Base-by-base conservation (phyloP, 2,888 invertebrate genomes). In the Epirrhoe tristata region DNA sequence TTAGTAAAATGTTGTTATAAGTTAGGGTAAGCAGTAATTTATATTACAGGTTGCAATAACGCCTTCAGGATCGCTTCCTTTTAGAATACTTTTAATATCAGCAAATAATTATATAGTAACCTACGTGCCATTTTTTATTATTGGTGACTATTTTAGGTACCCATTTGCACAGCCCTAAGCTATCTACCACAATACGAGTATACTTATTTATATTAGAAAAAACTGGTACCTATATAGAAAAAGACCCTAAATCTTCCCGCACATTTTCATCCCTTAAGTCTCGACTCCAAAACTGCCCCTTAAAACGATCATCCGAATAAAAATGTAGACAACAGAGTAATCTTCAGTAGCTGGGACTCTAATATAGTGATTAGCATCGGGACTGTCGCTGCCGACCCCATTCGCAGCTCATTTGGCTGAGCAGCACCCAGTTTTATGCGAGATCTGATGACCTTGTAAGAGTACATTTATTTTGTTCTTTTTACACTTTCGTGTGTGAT, bases 291-390 rank as follows among this genome's bases (percentile, higher is more conserved):
- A 66, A 78, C 70, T 39, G 61, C 53, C 1, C 76, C 79, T 76
- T 81, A 83, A 79, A 71, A 74, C 76, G 76, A 80, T 82, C 79
- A 79, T 77, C 79, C 76, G 80, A 80, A 83, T 81, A 83, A 84
- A 83, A 84, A 81, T 70, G 63, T 70, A 72, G 75, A 78, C 74
- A 75, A 74, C 74, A 70, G 74, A 79, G 67, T 68, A 68, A 70
- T 67, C 60, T 69, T 74, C 69, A 75, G 73, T 70, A 58, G 55
- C 63, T 56, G 58, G 34, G 69, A 69, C 75, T 80, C 59, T 84
- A 81, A 85, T 84, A 84, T 83, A 80, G 72, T 82, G 81, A 82
- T 86, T 85, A 82, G 80, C 82, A 81, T 80, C 77, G 74, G 65
- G 68, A 58, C 58, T 46, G 76, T 63, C 69, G 24, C 24, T 24